phyloP scores from a whole-genome alignment of 1,140 invertebrate species.

The Palaemon carinicauda region DNA sequence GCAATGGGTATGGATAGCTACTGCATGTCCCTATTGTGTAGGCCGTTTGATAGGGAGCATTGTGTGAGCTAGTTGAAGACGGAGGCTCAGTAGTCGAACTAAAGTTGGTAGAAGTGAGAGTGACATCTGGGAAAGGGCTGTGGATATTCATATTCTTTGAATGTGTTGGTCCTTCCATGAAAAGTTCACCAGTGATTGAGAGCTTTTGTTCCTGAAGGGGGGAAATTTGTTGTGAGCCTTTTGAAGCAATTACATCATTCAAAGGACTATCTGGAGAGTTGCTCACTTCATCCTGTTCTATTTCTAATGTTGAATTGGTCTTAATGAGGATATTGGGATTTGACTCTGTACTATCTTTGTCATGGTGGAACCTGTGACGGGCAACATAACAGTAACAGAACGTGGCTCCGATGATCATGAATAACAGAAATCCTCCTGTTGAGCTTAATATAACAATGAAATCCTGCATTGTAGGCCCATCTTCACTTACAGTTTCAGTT shows the following conservation, averaged over 20 bases:
- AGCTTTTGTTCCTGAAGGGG: slow-evolving; percentile 68
- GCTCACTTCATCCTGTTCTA: slow-evolving; percentile 3
- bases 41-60: too few species aligned
- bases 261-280: background rate
- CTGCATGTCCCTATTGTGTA: background rate
- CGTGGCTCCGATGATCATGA: slow-evolving; percentile 10
- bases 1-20: slow-evolving; percentile 32
- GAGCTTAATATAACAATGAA: slow-evolving; percentile 39
- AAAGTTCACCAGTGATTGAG: slow-evolving; percentile 11
- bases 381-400: slow-evolving; percentile 47
- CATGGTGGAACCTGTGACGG: background rate
- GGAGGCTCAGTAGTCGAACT: too few species aligned
- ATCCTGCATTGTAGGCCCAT: slow-evolving; percentile 33
- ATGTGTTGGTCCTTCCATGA: background rate
- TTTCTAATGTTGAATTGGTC: background rate
- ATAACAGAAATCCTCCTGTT: slow-evolving; percentile 40
- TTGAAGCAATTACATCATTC: background rate
- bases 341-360: slow-evolving; percentile 36
- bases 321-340: background rate
- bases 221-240: slow-evolving; percentile 64
- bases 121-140: slow-evolving; percentile 46
- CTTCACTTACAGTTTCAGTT: background rate
- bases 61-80: too few species aligned
- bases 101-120: background rate
- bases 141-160: background rate